A percentile compares a stretch with the other conserved stretches of the same genome.
Conservation (phyloP, 2,888 invertebrate species). For the Unio pictorum region DNA sequence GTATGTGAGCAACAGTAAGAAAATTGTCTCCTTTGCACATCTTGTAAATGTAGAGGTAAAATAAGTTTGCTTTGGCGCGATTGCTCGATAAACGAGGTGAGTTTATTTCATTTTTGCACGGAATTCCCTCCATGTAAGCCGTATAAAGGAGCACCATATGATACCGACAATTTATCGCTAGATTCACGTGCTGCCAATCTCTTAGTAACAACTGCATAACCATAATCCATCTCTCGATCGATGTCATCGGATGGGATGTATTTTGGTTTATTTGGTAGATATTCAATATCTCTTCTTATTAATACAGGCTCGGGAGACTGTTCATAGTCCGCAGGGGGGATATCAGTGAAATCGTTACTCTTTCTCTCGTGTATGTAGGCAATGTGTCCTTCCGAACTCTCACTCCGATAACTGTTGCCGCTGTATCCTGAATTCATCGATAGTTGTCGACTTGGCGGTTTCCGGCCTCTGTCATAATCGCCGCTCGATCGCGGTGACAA, state of each 20-base stretch:
- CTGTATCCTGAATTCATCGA: constrained; percentile 43
- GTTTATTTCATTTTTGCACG: constrained; percentile 41
- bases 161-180: constrained; percentile 6
- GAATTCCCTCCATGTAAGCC: constrained; percentile 46
- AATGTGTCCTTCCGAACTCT: constrained; percentile 32
- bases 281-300: constrained; percentile 18
- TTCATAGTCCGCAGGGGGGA: constrained; percentile 49
- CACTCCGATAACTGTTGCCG: constrained; percentile 41
- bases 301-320: constrained; percentile 28
- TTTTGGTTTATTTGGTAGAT: constrained; percentile 13
- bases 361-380: constrained; percentile 20
- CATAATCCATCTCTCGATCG: constrained; percentile 24
- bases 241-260: constrained; percentile 26
- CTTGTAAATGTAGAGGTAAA: too few species aligned
- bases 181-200: constrained; percentile 6
- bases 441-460: constrained; percentile 26
- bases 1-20: too few species aligned
- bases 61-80: not conserved
- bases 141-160: constrained; percentile 13
- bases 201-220: constrained; percentile 25
- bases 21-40: too few species aligned
- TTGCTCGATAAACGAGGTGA: not conserved
- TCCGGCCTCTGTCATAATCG: constrained; percentile 7
- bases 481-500: constrained; percentile 17
- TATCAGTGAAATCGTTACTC: constrained; percentile 25